phyloP scores from a whole-genome alignment of 2,888 invertebrate species.

The Pammene fasciana region DNA sequence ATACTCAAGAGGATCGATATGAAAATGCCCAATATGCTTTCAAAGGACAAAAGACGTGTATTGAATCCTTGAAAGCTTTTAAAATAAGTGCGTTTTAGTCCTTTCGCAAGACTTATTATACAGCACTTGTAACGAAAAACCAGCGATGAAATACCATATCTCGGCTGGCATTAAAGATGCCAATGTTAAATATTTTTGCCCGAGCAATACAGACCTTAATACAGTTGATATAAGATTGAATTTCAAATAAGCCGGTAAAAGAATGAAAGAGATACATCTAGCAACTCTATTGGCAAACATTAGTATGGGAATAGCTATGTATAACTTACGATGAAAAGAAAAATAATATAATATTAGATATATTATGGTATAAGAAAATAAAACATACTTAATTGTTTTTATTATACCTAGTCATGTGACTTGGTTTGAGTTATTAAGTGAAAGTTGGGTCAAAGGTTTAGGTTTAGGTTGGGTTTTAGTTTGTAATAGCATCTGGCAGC shows the following conservation, averaged over 20 bases:
- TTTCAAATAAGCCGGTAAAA: background rate
- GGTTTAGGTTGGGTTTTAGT: no score
- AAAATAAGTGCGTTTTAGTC: slow-evolving; percentile 8
- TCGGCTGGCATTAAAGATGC: background rate
- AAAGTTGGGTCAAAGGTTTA: no score
- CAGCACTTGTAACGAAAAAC: slow-evolving; percentile 8
- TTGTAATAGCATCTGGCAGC: no score
- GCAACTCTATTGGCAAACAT: no score
- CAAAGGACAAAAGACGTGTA: background rate
- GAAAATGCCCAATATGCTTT: background rate
- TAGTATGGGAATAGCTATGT: no score
- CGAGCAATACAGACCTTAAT: background rate
- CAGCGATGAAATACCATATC: slow-evolving; percentile 10
- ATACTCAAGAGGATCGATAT: background rate
- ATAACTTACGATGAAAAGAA: no score
- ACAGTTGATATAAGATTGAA: background rate
- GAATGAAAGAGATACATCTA: background rate
- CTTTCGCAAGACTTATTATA: background rate
- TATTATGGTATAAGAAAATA: no score
- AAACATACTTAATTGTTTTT: no score
- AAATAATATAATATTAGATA: no score
- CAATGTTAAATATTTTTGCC: no score
- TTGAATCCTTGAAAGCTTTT: slow-evolving; percentile 14
- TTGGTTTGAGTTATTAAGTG: no score
- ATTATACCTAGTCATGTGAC: no score